phyloP scores from a whole-genome alignment of 2,113 vertebrate genomes.

The Mesocricetus auratus region DNA sequence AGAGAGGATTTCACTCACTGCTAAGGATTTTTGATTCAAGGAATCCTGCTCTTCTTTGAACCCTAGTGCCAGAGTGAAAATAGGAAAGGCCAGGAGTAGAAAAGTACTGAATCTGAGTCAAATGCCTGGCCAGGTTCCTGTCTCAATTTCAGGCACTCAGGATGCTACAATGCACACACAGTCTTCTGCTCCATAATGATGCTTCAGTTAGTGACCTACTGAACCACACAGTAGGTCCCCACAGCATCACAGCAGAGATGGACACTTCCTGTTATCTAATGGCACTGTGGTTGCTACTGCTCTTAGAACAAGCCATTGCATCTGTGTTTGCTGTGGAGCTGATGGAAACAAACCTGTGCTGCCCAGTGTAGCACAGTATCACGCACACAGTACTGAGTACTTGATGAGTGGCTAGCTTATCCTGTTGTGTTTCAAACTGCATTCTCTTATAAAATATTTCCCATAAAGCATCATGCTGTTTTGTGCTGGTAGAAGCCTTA shows the following conservation, averaged over 20 bases:
- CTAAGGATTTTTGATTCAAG: neutral
- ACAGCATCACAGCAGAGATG: neutral
- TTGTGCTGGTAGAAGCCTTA: neutral
- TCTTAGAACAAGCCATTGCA: neutral
- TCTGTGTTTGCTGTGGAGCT: neutral
- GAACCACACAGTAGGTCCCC: no score
- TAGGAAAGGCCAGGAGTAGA: neutral
- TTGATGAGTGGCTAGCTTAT: no score
- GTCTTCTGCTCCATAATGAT: neutral
- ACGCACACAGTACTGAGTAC: neutral
- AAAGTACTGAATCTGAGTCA: neutral
- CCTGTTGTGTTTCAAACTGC: neutral
- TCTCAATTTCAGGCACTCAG: neutral
- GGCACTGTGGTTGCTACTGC: neutral
- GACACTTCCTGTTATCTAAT: neutral
- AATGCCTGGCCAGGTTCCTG: neutral
- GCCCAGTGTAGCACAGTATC: neutral
- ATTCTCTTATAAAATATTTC: neutral
- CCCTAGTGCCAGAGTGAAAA: neutral
- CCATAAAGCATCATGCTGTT: no score
- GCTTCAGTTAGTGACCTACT: neutral
- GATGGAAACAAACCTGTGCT: neutral
- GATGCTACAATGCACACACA: neutral
- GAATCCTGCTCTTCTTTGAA: neutral
- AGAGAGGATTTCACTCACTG: no score